These are phyloP conservation scores for Dysmachus trigonus DNA, from an alignment of 2,888 invertebrate genomes.

Conservation along the genomic window DNA sequence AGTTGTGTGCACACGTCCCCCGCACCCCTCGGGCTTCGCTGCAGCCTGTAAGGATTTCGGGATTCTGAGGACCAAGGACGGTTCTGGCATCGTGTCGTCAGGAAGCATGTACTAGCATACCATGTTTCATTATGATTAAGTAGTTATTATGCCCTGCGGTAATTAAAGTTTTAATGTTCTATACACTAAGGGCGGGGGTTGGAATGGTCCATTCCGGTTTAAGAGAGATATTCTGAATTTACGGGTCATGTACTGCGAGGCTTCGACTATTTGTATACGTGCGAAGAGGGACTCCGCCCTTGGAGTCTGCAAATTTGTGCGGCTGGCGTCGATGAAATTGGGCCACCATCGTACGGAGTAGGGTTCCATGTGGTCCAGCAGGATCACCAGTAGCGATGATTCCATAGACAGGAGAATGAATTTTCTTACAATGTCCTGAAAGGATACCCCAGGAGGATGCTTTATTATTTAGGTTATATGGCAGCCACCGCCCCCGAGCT, in stretches of 20 bases:
- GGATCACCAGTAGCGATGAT: not conserved
- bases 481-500: not conserved
- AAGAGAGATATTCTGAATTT: not conserved
- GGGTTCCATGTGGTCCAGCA: not conserved
- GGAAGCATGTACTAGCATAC: conserved; percentile 16
- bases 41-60: not conserved
- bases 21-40: not conserved
- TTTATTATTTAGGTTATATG: conserved; percentile 42
- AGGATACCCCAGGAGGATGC: conserved; percentile 33
- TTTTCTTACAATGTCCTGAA: conserved; percentile 35
- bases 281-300: conserved; percentile 10
- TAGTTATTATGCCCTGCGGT: conserved; percentile 48
- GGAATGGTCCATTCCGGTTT: not conserved
- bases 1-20: not conserved
- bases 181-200: conserved; percentile 1
- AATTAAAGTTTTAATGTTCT: conserved; percentile 48
- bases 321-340: conserved; percentile 28
- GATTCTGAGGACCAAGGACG: not conserved
- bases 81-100: not conserved
- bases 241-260: not conserved
- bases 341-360: not conserved
- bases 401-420: conserved; percentile 26
- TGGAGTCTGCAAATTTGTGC: conserved; percentile 10
- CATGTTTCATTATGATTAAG: conserved; percentile 47
- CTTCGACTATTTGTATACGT: conserved; percentile 20